Evolutionary conservation across 1,140 invertebrate genomes (phyloP).

Genomic region (Ericerus pela): DNA sequence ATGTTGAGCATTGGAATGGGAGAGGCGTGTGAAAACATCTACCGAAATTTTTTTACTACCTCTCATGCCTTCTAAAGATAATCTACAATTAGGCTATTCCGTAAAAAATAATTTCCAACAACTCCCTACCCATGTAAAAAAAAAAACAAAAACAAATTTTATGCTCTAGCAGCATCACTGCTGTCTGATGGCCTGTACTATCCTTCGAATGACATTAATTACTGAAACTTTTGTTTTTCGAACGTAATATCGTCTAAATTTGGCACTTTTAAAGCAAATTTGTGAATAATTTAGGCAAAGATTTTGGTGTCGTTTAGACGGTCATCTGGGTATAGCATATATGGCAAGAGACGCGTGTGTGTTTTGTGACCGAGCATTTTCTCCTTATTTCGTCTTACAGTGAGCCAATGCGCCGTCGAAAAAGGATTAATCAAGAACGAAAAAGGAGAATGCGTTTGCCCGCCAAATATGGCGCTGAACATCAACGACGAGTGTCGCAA

Average conservation of each 20-base stretch:
- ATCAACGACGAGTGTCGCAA: constrained; percentile 52
- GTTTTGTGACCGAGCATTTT: not conserved
- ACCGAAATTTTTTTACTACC: no score
- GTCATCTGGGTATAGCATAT: not conserved
- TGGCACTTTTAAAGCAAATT: not conserved
- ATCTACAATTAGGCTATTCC: no score
- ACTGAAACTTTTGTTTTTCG: not conserved
- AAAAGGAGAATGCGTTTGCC: constrained; percentile 56
- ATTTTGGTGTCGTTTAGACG: not conserved
- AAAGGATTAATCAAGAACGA: constrained; percentile 54
- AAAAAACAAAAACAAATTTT: no score
- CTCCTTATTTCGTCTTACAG: constrained; percentile 31
- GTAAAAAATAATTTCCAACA: no score
- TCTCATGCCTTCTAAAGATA: no score
- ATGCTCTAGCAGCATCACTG: no score
- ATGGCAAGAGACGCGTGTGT: not conserved
- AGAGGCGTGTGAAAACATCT: no score
- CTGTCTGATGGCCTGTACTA: no score
- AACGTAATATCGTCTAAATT: not conserved
- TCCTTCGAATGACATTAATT: no score
- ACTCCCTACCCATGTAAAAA: no score
- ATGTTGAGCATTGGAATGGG: no score
- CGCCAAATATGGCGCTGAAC: constrained; percentile 56
- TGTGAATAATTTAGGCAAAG: no score
- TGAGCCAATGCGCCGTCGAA: constrained; percentile 45